phyloP scores from a whole-genome alignment of 2,797 vertebrate species.

The Enteromius afrohamiltoni region DNA sequence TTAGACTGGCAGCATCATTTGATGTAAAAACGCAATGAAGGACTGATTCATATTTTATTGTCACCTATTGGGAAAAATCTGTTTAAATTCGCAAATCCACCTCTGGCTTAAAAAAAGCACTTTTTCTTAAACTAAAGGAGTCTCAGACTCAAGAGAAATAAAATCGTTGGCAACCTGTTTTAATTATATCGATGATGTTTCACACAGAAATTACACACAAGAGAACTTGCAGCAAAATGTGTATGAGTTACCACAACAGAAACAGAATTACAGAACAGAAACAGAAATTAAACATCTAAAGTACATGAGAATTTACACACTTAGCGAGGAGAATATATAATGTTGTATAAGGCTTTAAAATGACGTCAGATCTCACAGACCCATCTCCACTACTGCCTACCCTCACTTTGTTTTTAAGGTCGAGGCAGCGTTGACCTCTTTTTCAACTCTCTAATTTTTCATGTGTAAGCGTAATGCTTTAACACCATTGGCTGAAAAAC shows the following conservation, averaged over 20 bases:
- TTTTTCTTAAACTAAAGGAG: background rate
- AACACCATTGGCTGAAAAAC: conserved; percentile 71
- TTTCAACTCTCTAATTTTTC: conserved; percentile 78
- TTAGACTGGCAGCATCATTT: background rate
- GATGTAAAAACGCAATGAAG: conserved; percentile 26
- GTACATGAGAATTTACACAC: background rate
- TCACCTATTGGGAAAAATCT: background rate
- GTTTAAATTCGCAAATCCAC: conserved; percentile 9
- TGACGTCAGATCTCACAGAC: conserved; percentile 18
- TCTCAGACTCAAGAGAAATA: background rate
- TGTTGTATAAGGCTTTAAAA: conserved; percentile 31
- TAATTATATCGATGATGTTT: background rate
- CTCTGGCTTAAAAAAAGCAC: background rate
- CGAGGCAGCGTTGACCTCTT: conserved; percentile 77
- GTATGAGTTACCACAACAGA: background rate
- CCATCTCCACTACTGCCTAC: conserved; percentile 50
- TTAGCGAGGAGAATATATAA: background rate
- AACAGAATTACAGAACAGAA: background rate
- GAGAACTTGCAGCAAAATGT: background rate
- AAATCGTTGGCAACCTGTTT: conserved; percentile 4
- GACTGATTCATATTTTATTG: background rate
- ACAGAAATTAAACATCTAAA: conserved; percentile 2
- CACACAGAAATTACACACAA: background rate
- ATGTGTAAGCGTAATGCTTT: conserved; percentile 67
- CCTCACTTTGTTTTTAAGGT: conserved; percentile 70